Evolutionary conservation across 1,140 invertebrate genomes (phyloP).

Genomic region (Aphelenchoides besseyi): DNA sequence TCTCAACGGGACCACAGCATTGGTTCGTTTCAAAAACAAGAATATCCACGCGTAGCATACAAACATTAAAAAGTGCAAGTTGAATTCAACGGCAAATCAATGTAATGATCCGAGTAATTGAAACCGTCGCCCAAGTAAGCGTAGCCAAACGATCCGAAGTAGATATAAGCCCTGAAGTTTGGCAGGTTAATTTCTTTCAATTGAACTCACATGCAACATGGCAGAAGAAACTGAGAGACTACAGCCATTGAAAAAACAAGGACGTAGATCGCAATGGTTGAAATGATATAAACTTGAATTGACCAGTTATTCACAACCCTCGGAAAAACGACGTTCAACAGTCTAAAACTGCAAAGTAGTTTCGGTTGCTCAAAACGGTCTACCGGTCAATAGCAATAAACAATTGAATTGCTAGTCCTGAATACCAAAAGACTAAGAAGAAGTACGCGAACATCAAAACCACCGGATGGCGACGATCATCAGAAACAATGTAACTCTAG

Average conservation of each 20-base stretch:
- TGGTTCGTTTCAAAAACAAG: conserved; percentile 2
- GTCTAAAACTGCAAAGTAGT: conserved; percentile 18
- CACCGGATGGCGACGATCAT: conserved; percentile 2
- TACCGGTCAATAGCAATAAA: conserved; percentile 15
- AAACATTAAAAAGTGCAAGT: neutral
- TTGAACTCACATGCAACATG: conserved; percentile 22
- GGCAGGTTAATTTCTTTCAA: conserved; percentile 13
- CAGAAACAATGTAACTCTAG: neutral
- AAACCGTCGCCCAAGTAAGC: conserved; percentile 18
- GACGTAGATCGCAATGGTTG: neutral
- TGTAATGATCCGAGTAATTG: conserved; percentile 16
- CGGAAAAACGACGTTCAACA: conserved; percentile 17
- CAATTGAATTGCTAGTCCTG: conserved; percentile 1
- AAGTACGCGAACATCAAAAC: neutral
- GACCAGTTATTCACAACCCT: neutral
- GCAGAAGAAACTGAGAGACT: conserved; percentile 8
- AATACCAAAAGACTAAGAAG: conserved; percentile 10
- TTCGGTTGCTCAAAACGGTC: neutral
- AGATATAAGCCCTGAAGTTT: conserved; percentile 17
- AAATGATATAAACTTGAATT: neutral
- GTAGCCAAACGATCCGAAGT: conserved; percentile 16
- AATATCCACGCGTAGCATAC: conserved; percentile 21
- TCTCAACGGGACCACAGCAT: neutral
- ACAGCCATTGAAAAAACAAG: neutral
- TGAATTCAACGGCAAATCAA: conserved; percentile 17